Evolutionary conservation across 2,888 invertebrate species (phyloP).

Genomic region (Drosophila paramelanica): DNA sequence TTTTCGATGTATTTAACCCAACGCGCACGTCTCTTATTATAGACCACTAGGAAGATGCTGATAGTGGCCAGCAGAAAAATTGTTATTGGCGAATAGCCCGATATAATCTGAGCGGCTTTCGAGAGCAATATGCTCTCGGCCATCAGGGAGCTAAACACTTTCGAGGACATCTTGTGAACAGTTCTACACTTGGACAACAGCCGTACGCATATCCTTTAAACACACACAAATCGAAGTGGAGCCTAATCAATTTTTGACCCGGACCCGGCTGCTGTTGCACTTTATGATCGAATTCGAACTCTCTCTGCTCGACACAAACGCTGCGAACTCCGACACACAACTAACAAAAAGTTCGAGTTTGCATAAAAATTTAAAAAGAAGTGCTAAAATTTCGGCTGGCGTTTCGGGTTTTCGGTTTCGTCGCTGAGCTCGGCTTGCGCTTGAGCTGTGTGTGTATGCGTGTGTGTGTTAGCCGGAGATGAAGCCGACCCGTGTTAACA

Average conservation of each 20-base stretch:
- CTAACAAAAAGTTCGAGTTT: conserved; percentile 82
- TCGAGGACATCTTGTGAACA: conserved; percentile 73
- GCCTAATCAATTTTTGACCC: conserved; percentile 12
- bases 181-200: conserved; percentile 22
- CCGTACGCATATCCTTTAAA: conserved; percentile 39
- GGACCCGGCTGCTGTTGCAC: conserved; percentile 26
- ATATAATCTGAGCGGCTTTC: conserved; percentile 75
- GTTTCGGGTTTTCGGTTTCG: conserved; percentile 66
- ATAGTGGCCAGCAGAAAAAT: conserved; percentile 75
- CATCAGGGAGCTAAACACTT: conserved; percentile 78
- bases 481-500: conserved; percentile 35
- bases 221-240: background rate
- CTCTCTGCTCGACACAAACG: conserved; percentile 48
- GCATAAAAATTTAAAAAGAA: conserved; percentile 85
- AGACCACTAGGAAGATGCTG: conserved; percentile 77
- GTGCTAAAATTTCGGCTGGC: conserved; percentile 76
- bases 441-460: conserved; percentile 20
- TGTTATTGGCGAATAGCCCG: conserved; percentile 84
- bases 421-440: conserved; percentile 52
- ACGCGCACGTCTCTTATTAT: conserved; percentile 83
- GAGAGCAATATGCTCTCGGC: conserved; percentile 83
- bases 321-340: conserved; percentile 81
- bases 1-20: conserved; percentile 86
- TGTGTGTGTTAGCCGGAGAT: conserved; percentile 43
- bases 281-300: conserved; percentile 20